Evolutionary conservation across 2,113 vertebrate species (phyloP).

Genomic region (Dolichallabes microphthalmus): DNA sequence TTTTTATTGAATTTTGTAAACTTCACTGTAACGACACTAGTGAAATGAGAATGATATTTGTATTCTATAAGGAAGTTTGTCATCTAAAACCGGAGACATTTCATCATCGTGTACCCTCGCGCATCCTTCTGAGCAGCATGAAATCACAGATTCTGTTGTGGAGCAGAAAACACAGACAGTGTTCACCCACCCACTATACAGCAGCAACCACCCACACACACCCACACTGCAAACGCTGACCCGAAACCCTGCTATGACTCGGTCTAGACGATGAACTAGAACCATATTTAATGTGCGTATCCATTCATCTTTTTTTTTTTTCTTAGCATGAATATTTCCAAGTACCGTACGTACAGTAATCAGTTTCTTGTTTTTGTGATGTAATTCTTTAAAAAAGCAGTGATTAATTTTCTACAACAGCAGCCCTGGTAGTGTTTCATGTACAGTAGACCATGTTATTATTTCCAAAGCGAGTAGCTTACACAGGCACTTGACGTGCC

Average conservation of each 20-base stretch:
- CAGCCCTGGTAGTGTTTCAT: background rate
- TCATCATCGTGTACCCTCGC: too few species aligned
- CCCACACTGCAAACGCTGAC: background rate
- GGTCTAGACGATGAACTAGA: background rate
- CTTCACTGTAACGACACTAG: background rate
- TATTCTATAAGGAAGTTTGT: background rate
- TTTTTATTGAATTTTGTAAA: background rate
- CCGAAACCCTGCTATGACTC: background rate
- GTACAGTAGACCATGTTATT: background rate
- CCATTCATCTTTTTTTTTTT: background rate
- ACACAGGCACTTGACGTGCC: background rate
- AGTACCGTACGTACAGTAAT: background rate
- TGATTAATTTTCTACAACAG: background rate
- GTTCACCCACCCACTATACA: conserved; percentile 14
- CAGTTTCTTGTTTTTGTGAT: background rate
- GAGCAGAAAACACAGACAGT: conserved; percentile 4
- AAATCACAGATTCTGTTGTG: conserved; percentile 45
- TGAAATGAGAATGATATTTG: background rate
- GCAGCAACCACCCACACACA: background rate
- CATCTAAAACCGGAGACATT: background rate
- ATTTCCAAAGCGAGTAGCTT: background rate
- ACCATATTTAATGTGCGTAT: background rate
- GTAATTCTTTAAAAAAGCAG: background rate
- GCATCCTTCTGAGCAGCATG: conserved; percentile 52
- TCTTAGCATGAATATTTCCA: background rate